These are phyloP conservation scores for Atherinosoma microstoma DNA, from an alignment of 2,797 vertebrate genomes.

Conservation along the genomic window DNA sequence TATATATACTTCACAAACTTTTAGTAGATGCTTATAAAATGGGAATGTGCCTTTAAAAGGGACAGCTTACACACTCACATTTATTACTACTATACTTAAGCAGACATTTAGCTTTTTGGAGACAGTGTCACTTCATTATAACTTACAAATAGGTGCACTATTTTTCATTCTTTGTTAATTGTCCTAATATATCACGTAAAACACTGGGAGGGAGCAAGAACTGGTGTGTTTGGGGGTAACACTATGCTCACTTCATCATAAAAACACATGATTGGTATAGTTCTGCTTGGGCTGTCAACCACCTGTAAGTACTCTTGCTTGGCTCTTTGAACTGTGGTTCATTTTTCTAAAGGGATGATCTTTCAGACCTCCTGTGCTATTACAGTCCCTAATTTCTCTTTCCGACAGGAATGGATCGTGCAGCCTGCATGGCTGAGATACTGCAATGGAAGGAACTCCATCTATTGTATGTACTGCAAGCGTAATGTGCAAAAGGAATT, in stretches of 20 bases:
- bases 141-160: not conserved
- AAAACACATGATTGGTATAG: not conserved
- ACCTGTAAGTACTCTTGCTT: not conserved
- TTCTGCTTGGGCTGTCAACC: not conserved
- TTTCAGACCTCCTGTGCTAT: not conserved
- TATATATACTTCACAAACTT: conserved; percentile 34
- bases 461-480: not conserved
- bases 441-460: not conserved
- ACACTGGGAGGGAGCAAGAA: not conserved
- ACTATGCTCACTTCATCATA: not conserved
- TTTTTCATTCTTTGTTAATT: not conserved
- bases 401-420: not conserved
- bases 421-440: not conserved
- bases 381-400: not conserved
- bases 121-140: not conserved
- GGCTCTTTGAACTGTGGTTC: not conserved
- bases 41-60: conserved; percentile 37
- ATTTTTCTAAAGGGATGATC: not conserved
- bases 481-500: too few species aligned
- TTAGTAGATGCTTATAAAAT: conserved; percentile 35
- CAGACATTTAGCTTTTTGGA: conserved; percentile 17
- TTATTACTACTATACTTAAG: conserved; percentile 31
- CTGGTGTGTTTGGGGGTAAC: not conserved
- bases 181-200: not conserved
- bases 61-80: conserved; percentile 38